These are phyloP conservation scores for Lepidurus couesii DNA, from an alignment of 1,140 invertebrate species.

Conservation along the genomic window DNA sequence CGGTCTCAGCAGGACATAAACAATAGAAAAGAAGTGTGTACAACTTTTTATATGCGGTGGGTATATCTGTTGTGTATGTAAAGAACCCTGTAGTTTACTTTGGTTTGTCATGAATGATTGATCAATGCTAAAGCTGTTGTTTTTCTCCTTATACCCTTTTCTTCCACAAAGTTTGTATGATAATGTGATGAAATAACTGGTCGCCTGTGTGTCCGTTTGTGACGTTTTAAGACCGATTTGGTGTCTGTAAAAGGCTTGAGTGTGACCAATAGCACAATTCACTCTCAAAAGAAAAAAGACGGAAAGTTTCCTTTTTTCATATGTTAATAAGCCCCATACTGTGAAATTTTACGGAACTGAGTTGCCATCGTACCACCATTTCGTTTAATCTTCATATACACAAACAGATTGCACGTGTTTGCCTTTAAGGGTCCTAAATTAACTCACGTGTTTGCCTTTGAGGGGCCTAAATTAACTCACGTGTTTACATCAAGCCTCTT, in stretches of 20 bases:
- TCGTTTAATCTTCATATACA: too few species aligned
- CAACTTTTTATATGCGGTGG: not conserved
- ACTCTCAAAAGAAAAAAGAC: not conserved
- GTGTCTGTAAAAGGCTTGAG: conserved; percentile 14
- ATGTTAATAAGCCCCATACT: not conserved
- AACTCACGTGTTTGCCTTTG: not conserved
- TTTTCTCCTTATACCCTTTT: not conserved
- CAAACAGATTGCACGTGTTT: too few species aligned
- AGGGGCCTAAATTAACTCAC: too few species aligned
- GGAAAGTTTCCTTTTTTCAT: not conserved
- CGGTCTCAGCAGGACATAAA: not conserved
- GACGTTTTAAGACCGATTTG: not conserved
- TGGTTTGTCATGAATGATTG: not conserved
- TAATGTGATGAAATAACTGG: conserved; percentile 5
- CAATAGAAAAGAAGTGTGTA: not conserved
- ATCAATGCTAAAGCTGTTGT: not conserved
- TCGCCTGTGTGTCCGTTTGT: not conserved
- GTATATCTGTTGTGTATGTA: not conserved
- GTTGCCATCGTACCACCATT: too few species aligned
- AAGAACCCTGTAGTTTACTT: not conserved
- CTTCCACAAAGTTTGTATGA: not conserved
- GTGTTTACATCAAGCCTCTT: not conserved
- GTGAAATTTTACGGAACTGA: too few species aligned
- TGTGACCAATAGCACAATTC: conserved; percentile 5
- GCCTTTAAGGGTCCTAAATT: too few species aligned